These are phyloP conservation scores for Herpailurus yagouaroundi DNA, from an alignment of 2,113 vertebrate species.

Conservation along the genomic window DNA sequence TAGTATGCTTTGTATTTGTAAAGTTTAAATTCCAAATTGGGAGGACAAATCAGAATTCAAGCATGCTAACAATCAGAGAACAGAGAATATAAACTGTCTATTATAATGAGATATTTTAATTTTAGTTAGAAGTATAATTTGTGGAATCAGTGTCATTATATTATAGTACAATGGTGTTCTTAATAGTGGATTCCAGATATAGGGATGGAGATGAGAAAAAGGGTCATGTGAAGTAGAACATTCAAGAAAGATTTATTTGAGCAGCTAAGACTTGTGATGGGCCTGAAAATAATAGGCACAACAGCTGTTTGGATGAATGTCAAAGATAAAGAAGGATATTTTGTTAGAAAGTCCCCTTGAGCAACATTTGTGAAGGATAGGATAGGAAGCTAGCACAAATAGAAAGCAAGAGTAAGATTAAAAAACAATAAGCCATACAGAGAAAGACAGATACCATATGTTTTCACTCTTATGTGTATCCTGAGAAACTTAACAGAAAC, in stretches of 20 bases:
- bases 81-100: background rate
- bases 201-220: background rate
- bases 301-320: background rate
- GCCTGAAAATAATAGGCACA: background rate
- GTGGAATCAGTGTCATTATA: background rate
- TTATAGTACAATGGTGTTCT: background rate
- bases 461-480: too few species aligned
- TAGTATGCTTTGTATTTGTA: background rate
- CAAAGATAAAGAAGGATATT: background rate
- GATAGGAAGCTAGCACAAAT: background rate
- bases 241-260: background rate
- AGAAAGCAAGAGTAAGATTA: background rate
- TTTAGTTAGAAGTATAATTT: background rate
- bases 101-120: background rate
- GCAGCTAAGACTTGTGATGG: background rate
- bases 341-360: background rate
- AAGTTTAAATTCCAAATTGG: background rate
- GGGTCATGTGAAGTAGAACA: background rate
- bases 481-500: too few species aligned
- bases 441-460: too few species aligned
- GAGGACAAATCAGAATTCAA: background rate
- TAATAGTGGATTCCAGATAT: background rate
- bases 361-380: background rate
- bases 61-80: background rate
- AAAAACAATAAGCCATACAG: too few species aligned